Evolutionary conservation across 2,113 vertebrate genomes (phyloP), one percentile per base, ranked within the genome.

Genomic region (Equus przewalskii): DNA sequence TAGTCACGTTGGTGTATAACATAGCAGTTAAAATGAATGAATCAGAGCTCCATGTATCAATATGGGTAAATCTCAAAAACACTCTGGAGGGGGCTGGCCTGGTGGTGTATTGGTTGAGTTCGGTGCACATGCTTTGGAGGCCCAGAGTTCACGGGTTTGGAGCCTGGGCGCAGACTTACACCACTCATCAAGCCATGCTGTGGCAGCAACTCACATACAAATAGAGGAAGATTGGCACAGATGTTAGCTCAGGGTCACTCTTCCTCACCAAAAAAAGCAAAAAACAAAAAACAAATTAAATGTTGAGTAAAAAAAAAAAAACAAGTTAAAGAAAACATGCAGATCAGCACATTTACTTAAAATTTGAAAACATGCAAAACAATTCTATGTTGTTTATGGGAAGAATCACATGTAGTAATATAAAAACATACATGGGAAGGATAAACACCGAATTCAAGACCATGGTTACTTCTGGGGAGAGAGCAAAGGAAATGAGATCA

Each of bases 281-380:
- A 41, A 41, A 41, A 41, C 36, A 41, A 41, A 41, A 41, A 41
- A 41, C 36, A 41, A 41, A 41, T 3, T 41, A 41, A 41, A 30
- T 81, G 2, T 41, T 91, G 73, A 58, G 1, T 41, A 58, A 41
- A 64, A 73, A 64, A 65, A 79, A 41, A 67, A 79, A 56, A 44
- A 24, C 24, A 56, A 82, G 9, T 70, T 95, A 80, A 85, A 89
- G 58, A 91, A 96, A 92, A 56, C 22, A 64, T 65, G 28, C 51
- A 89, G 58, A 72, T 92, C 41, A 54, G 33, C 36, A 85, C 60
- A 85, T 88, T 91, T 90, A 83, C 30, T 97, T 94, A 84, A 96
- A 79, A 83, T 69, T 46, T 96, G 58, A 93, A 75, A 81, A 83
- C 65, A 28, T 65, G 26, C n/a, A 83, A 62, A 91, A 79, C 21